These are phyloP conservation scores for Spizaetus ornatus DNA, from an alignment of 2,113 vertebrate species.

Conservation along the genomic window DNA sequence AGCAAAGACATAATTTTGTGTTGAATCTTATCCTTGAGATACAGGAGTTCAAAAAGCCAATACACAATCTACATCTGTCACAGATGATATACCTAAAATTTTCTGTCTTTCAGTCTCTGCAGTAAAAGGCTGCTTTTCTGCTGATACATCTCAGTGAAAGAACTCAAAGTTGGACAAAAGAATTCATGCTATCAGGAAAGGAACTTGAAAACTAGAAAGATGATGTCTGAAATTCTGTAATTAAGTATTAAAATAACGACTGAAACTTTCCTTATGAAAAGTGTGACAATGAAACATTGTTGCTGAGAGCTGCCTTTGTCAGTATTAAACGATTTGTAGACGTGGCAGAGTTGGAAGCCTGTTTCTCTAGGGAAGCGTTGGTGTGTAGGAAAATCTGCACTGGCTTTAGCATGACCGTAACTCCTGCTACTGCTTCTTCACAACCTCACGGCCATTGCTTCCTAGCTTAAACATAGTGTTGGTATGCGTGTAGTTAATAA, in stretches of 20 bases:
- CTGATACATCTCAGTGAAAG: background rate
- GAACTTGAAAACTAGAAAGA: background rate
- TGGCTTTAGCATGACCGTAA: background rate
- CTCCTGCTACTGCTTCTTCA: background rate
- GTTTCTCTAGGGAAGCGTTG: background rate
- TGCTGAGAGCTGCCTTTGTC: background rate
- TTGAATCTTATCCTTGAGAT: background rate
- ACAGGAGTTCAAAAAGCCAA: background rate
- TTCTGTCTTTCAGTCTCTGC: background rate
- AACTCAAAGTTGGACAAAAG: background rate
- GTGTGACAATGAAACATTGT: background rate
- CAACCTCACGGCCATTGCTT: too few relatives aligned
- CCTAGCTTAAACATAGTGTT: background rate
- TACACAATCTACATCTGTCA: background rate
- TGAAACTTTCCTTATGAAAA: background rate
- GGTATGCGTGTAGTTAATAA: background rate
- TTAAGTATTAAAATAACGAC: background rate
- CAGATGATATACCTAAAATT: background rate
- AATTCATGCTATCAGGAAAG: fast-evolving
- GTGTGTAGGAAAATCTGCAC: background rate
- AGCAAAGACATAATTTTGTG: background rate
- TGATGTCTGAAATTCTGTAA: background rate
- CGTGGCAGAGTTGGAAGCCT: background rate
- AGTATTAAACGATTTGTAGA: background rate
- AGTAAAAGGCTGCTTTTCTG: background rate